Conservation (phyloP, 2,888 invertebrate species). For the Drosophila subsilvestris region DNA sequence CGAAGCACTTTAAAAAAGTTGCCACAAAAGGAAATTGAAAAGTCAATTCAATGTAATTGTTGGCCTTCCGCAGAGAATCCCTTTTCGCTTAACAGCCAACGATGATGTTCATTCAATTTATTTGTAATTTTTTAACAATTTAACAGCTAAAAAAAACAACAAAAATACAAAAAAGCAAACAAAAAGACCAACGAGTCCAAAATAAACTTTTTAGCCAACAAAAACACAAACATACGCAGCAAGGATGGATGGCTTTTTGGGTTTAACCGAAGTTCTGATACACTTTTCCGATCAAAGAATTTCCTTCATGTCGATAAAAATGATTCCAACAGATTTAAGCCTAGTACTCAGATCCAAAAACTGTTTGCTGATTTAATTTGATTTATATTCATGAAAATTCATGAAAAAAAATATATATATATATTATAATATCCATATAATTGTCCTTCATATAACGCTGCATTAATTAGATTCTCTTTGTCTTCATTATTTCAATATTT, state of each 20-base stretch:
- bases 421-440: too few relatives aligned
- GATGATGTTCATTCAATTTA: conserved; percentile 69
- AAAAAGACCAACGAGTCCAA: conserved; percentile 6
- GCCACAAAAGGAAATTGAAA: conserved; percentile 74
- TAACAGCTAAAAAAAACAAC: conserved; percentile 58
- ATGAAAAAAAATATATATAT: too few relatives aligned
- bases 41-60: conserved; percentile 72
- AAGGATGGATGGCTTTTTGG: background rate
- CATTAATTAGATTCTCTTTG: too few relatives aligned
- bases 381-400: too few relatives aligned
- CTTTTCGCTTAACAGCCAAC: conserved; percentile 31
- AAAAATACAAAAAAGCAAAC: conserved; percentile 15
- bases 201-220: conserved; percentile 42
- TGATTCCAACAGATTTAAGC: too few relatives aligned
- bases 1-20: conserved; percentile 71
- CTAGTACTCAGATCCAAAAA: too few relatives aligned
- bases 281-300: background rate
- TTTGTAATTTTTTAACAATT: conserved; percentile 79
- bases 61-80: conserved; percentile 22
- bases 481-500: too few relatives aligned
- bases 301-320: too few relatives aligned
- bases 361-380: too few relatives aligned
- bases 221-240: conserved; percentile 5
- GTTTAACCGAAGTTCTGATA: background rate
- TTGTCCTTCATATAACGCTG: too few relatives aligned